A percentile compares a stretch with the other conserved stretches of the same genome.
These are phyloP conservation scores for Lepus americanus DNA, from an alignment of 2,113 vertebrate species.

Conservation along the genomic window DNA sequence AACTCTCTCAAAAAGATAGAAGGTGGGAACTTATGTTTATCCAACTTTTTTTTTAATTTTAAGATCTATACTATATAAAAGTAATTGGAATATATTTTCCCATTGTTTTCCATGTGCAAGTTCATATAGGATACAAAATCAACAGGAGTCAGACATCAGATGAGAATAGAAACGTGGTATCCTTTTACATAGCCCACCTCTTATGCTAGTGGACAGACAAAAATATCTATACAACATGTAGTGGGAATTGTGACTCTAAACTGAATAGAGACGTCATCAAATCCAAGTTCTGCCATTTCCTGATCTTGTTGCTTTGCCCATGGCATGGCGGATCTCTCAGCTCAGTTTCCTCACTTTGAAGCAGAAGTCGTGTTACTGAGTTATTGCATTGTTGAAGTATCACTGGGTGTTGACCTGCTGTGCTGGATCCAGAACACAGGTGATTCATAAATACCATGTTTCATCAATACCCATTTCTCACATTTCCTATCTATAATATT, in stretches of 20 bases:
- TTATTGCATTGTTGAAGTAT: not conserved
- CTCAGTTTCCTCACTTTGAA: not conserved
- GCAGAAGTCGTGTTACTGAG: not conserved
- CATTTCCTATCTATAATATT: not conserved
- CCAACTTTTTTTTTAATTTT: not conserved
- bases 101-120: not conserved
- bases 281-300: not conserved
- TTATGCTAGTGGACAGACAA: not conserved
- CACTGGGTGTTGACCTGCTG: not conserved
- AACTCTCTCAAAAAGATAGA: not conserved
- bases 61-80: not conserved
- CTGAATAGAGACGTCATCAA: not conserved
- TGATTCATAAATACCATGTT: not conserved
- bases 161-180: not conserved
- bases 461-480: not conserved
- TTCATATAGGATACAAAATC: not conserved
- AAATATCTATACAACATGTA: not conserved
- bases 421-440: not conserved
- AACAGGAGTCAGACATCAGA: not conserved
- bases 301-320: not conserved
- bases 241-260: not conserved
- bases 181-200: not conserved
- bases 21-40: not conserved
- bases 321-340: not conserved
- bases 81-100: not conserved